A percentile compares a stretch with the other conserved stretches of the same genome.
phyloP scores from a whole-genome alignment of 2,113 vertebrate genomes.

The Lagopus muta region DNA sequence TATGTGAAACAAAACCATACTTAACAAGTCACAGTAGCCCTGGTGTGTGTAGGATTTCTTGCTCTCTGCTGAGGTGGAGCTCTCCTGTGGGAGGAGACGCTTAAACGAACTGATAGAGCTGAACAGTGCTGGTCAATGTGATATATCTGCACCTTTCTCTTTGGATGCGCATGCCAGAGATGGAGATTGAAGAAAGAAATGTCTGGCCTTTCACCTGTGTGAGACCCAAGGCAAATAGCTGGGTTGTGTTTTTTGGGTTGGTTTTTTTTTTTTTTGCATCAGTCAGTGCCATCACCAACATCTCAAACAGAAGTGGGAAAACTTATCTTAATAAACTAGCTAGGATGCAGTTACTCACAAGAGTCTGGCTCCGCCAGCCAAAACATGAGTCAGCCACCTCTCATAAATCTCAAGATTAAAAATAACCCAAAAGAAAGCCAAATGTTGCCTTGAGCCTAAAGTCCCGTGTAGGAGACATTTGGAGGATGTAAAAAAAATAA shows the following conservation, averaged over 20 bases:
- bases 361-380: not conserved
- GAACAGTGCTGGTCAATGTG: not conserved
- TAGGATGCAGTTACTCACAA: not conserved
- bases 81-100: conserved; percentile 17
- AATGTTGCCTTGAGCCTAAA: not conserved
- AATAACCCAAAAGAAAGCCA: not conserved
- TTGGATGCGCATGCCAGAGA: not conserved
- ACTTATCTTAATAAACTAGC: not conserved
- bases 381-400: conserved; percentile 4
- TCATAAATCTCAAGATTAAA: conserved; percentile 5
- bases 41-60: conserved; percentile 41
- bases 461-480: not conserved
- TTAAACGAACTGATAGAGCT: not conserved
- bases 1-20: conserved; percentile 50
- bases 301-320: not conserved
- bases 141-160: not conserved
- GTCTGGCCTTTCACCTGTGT: not conserved
- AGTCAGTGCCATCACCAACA: not conserved
- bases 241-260: not conserved
- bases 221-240: not conserved
- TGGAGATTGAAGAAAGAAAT: not conserved
- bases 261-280: not conserved
- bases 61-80: conserved; percentile 32
- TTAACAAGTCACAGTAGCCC: conserved; percentile 42
- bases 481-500: not conserved